phyloP scores from a whole-genome alignment of 2,888 invertebrate species.

The Drosophila mayaguana region DNA sequence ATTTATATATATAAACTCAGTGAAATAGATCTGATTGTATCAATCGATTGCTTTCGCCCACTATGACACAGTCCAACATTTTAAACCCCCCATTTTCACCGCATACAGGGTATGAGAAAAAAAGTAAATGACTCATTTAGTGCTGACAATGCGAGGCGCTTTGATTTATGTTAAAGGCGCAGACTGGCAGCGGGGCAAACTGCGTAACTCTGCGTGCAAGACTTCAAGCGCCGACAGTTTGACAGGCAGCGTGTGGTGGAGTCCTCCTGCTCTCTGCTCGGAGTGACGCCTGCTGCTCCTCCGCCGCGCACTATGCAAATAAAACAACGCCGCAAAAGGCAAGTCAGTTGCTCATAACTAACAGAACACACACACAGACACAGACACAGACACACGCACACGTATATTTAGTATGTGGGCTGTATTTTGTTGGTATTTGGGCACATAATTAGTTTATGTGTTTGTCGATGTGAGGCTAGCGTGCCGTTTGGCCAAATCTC shows the following conservation, averaged over 20 bases:
- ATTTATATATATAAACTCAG: too few relatives aligned
- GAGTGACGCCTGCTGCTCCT: constrained; percentile 1
- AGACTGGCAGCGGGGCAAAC: not conserved
- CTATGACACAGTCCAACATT: not conserved
- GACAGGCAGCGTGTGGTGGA: constrained; percentile 61
- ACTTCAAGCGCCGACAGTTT: constrained; percentile 57
- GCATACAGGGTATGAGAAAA: not conserved
- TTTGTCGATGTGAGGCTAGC: constrained; percentile 29
- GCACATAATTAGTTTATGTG: constrained; percentile 47
- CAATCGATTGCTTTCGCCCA: not conserved
- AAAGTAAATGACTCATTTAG: constrained; percentile 66
- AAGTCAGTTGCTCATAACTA: constrained; percentile 26
- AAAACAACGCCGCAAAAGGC: constrained; percentile 35
- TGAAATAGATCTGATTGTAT: too few relatives aligned
- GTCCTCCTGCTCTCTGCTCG: constrained; percentile 31
- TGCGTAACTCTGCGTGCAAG: constrained; percentile 22
- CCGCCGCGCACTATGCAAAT: constrained; percentile 48
- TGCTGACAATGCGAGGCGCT: constrained; percentile 55
- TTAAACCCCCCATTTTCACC: not conserved
- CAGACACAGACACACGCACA: not conserved
- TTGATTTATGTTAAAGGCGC: constrained; percentile 53
- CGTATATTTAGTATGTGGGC: not conserved
- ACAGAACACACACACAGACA: not conserved
- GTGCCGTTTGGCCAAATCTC: constrained; percentile 44
- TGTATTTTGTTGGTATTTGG: constrained; percentile 36